phyloP scores from a whole-genome alignment of 2,113 vertebrate genomes.

The Rhagologus leucostigma region DNA sequence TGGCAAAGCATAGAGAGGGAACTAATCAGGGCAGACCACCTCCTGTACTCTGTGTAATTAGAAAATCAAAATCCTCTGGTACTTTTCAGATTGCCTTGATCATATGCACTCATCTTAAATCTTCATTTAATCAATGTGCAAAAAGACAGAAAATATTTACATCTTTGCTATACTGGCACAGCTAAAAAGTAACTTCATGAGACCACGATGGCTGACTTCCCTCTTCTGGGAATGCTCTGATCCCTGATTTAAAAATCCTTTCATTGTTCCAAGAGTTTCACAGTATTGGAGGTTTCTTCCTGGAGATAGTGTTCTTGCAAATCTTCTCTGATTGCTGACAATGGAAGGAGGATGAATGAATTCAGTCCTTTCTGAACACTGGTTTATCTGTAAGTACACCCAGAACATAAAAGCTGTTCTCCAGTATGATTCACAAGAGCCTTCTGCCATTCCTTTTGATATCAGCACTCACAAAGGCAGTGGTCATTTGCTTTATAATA shows the following conservation, averaged over 20 bases:
- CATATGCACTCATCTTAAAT: background rate
- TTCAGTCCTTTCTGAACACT: background rate
- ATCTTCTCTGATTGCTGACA: background rate
- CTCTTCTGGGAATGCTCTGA: background rate
- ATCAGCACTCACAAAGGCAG: background rate
- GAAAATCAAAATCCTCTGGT: background rate
- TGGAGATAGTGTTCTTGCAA: background rate
- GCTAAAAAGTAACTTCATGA: background rate
- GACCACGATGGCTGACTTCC: background rate
- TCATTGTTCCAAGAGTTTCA: background rate
- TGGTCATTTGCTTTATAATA: background rate
- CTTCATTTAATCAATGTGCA: background rate
- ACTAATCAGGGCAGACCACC: background rate
- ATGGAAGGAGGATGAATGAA: background rate
- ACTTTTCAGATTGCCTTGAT: background rate
- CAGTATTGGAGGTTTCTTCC: background rate
- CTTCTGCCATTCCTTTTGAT: background rate
- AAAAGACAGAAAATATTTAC: background rate
- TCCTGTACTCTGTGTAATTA: background rate
- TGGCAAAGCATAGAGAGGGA: background rate
- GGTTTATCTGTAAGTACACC: background rate
- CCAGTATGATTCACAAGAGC: background rate
- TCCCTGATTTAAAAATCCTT: background rate
- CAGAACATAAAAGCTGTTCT: conserved; percentile 7
- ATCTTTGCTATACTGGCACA: background rate